Conservation (phyloP, 2,888 invertebrate species). For the Chrysodeixis includens region DNA sequence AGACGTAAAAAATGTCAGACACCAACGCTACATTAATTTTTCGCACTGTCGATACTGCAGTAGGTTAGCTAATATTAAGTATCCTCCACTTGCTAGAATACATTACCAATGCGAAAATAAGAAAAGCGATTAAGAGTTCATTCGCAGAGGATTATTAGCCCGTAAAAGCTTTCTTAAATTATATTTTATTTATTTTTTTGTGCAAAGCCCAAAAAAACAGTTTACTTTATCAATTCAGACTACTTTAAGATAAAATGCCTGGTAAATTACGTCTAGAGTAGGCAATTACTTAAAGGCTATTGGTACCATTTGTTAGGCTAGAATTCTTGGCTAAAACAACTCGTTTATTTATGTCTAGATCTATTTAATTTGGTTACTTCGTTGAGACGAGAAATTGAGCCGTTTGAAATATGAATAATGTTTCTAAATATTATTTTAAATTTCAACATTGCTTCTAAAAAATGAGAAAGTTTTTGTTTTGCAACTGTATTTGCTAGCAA, state of each 20-base stretch:
- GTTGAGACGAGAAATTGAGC: neutral
- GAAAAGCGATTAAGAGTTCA: neutral
- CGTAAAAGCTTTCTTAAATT: neutral
- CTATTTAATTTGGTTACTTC: slow-evolving; percentile 30
- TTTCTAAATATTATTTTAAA: neutral
- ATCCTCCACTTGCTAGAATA: too few relatives aligned
- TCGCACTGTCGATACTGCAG: too few relatives aligned
- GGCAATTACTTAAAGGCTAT: slow-evolving; percentile 59
- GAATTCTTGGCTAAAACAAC: slow-evolving; percentile 39
- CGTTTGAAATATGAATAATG: slow-evolving; percentile 8
- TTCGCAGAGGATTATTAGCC: neutral
- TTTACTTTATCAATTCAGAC: slow-evolving; percentile 42
- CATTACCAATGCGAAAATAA: too few relatives aligned
- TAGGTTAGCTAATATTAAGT: too few relatives aligned
- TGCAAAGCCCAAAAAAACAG: neutral
- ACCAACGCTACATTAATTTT: too few relatives aligned
- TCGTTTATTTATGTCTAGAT: slow-evolving; percentile 33
- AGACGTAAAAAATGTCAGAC: too few relatives aligned
- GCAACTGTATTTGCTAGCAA: too few relatives aligned
- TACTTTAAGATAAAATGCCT: slow-evolving; percentile 42
- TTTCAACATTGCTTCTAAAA: neutral
- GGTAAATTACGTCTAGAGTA: slow-evolving; percentile 53
- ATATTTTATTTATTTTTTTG: neutral
- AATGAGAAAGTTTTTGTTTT: too few relatives aligned
- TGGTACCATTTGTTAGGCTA: slow-evolving; percentile 52